Evolutionary conservation across 2,113 vertebrate genomes (phyloP).

Genomic region (Oncorhynchus mykiss): DNA sequence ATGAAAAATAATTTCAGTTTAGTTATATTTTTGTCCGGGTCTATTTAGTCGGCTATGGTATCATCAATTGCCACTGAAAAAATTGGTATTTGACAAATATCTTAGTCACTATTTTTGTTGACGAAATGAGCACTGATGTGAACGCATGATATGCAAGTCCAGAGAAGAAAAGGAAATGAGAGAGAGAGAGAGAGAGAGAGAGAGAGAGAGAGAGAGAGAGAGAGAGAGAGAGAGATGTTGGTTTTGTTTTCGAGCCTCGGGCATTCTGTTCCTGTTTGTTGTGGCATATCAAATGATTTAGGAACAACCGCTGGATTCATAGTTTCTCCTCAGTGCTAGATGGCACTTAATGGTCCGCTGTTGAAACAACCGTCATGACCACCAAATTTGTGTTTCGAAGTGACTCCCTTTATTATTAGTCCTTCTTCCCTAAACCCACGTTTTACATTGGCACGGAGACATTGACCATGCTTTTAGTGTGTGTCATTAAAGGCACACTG

Average conservation of each 20-base stretch:
- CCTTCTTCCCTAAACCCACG: neutral
- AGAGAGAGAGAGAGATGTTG: conserved; percentile 25
- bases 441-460: conserved; percentile 35
- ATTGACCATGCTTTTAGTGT: conserved; percentile 37
- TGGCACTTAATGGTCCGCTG: conserved; percentile 21
- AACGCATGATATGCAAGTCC: too few species aligned
- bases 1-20: too few species aligned
- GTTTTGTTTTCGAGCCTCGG: conserved; percentile 43
- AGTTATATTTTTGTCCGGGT: too few species aligned
- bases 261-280: conserved; percentile 52
- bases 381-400: conserved; percentile 43
- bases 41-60: too few species aligned
- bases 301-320: conserved; percentile 16
- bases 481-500: conserved; percentile 24
- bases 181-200: too few species aligned
- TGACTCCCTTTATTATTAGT: conserved; percentile 14
- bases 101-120: too few species aligned
- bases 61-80: too few species aligned
- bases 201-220: neutral
- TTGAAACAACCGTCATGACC: conserved; percentile 43
- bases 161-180: too few species aligned
- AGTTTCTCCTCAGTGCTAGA: too few species aligned
- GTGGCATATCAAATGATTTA: conserved; percentile 48
- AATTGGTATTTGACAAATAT: too few species aligned
- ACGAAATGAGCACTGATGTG: too few species aligned